phyloP scores from a whole-genome alignment of 2,797 vertebrate genomes.

The Melanotaenia trifasciata region DNA sequence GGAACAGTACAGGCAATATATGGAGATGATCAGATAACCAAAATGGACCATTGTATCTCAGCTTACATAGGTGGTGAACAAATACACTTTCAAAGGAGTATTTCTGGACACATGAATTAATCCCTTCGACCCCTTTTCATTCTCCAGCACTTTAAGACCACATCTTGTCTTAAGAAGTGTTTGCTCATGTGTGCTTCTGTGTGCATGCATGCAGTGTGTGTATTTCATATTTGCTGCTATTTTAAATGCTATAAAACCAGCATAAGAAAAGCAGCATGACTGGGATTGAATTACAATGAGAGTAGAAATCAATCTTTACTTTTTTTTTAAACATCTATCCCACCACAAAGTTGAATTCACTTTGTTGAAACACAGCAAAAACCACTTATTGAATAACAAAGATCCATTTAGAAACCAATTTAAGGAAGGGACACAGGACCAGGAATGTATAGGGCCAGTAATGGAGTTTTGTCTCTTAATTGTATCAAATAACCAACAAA shows the following conservation, averaged over 20 bases:
- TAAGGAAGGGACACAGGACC: constrained; percentile 50
- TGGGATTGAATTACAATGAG: constrained; percentile 78
- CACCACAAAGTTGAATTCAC: constrained; percentile 76
- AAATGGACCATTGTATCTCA: constrained; percentile 63
- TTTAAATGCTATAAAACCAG: constrained; percentile 84
- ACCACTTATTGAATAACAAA: constrained; percentile 86
- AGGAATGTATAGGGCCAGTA: constrained; percentile 49
- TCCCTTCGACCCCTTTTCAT: constrained; percentile 79
- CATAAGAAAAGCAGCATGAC: constrained; percentile 67
- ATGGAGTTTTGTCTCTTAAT: constrained; percentile 83
- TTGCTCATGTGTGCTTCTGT: constrained; percentile 37
- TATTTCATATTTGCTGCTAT: constrained; percentile 76
- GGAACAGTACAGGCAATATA: constrained; percentile 4
- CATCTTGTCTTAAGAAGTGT: constrained; percentile 81
- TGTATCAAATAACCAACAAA: constrained; percentile 39
- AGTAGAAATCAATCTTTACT: constrained; percentile 81
- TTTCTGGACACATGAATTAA: constrained; percentile 77
- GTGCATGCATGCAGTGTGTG: constrained; percentile 25
- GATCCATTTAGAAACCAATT: constrained; percentile 84
- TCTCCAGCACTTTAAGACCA: constrained; percentile 82
- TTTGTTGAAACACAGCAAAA: constrained; percentile 82
- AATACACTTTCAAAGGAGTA: constrained; percentile 74
- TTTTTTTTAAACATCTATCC: constrained; percentile 72
- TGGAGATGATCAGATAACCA: constrained; percentile 69
- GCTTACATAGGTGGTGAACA: constrained; percentile 72